A percentile compares a stretch with the other conserved stretches of the same genome.
phyloP scores from a whole-genome alignment of 2,888 invertebrate genomes.

The Protodeltote pygarga region DNA sequence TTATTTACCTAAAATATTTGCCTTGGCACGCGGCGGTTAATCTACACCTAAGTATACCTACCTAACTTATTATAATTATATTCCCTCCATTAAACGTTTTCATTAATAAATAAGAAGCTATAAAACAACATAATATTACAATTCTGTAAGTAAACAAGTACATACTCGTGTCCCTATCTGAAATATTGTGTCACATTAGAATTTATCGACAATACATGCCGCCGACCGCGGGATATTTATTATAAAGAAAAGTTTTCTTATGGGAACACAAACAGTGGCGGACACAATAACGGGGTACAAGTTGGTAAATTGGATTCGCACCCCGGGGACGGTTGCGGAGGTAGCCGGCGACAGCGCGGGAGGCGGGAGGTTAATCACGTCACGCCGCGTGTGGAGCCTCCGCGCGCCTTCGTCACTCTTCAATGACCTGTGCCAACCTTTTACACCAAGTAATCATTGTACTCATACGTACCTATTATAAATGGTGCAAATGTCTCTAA shows the following conservation, averaged over 20 bases:
- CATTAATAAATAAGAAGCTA: too few relatives aligned
- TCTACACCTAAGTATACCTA: too few relatives aligned
- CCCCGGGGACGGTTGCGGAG: slow-evolving; percentile 69
- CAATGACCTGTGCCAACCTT: slow-evolving; percentile 21
- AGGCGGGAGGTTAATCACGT: slow-evolving; percentile 51
- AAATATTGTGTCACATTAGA: slow-evolving; percentile 17
- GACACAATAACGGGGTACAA: slow-evolving; percentile 76
- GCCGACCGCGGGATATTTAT: slow-evolving; percentile 57
- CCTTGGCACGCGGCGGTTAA: too few relatives aligned
- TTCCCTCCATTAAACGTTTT: too few relatives aligned
- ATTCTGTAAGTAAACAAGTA: slow-evolving; percentile 4
- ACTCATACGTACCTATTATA: slow-evolving; percentile 3
- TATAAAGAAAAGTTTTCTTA: slow-evolving; percentile 65
- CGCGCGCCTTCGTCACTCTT: slow-evolving; percentile 26
- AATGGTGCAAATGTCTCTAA: too few relatives aligned
- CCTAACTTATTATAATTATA: too few relatives aligned
- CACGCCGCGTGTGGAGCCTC: slow-evolving; percentile 37
- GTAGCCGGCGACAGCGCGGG: slow-evolving; percentile 37
- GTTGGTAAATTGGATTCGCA: slow-evolving; percentile 80
- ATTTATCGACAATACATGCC: slow-evolving; percentile 41
- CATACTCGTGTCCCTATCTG: not conserved
- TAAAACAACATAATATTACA: not conserved
- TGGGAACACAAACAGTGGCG: slow-evolving; percentile 60
- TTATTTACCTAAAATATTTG: too few relatives aligned
- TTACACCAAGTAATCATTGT: slow-evolving; percentile 10